Evolutionary conservation across 2,113 vertebrate species (phyloP), one percentile per base, ranked within the genome.

Genomic region (Burhinus bistriatus): DNA sequence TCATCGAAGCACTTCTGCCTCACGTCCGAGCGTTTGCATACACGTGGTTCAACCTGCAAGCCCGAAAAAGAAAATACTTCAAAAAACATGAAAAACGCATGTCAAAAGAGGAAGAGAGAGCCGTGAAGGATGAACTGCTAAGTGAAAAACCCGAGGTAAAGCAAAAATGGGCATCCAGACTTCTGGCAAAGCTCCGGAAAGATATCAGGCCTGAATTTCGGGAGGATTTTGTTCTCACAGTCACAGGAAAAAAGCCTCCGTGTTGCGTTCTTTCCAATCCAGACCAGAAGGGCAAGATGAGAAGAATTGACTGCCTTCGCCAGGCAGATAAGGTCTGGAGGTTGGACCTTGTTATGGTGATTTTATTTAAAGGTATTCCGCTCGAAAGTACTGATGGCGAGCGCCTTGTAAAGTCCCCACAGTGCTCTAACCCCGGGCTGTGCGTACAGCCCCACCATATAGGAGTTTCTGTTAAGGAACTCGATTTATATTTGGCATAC

Each of bases 1-100:
- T 99, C 98, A 99, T 99, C 21, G 99, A 99, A 98, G 99, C 99
- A 94, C 99, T 99, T 98, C 99, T 99, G 98, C 99, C 99, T 86
- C 99, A 99, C 80, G 99, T 99, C 97, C 99, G 99, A 97, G 99
- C 99, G 94, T 99, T 99, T 89, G 99, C 99, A 20, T 99, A 99
- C 98, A 99, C 99, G 30, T 99, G 99, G 99, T 99, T 99, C 98
- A 99, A 99, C 99, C 98, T 99, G 97, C 99, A 99, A 99, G 99
- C 99, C 97, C 98, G 99, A 97, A 99, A 99, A 98, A 98, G 99
- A 98, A 99, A 99, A 99, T 99, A 99, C 98, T 99, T 99, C 98
- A 99, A 99, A 98, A 99, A 99, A 98, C 99, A 99, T 85, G 99
- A 99, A 98, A 99, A 99, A 98, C 99, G 99, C 93, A 99, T 99